These are phyloP conservation scores for Nephila pilipes DNA, from an alignment of 1,140 invertebrate species.

Conservation along the genomic window DNA sequence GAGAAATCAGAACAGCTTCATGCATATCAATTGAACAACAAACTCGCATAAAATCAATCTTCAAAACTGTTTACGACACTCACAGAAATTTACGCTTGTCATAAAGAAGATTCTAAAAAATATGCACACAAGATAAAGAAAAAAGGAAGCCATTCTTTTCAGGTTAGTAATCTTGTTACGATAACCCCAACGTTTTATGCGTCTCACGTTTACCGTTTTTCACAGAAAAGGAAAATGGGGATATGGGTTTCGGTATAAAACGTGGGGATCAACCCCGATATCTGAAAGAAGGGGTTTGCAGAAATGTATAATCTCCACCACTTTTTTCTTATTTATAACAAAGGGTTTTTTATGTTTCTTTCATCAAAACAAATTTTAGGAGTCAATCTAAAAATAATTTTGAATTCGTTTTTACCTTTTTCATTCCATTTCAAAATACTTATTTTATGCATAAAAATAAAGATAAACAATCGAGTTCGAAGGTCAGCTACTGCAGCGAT, in stretches of 20 bases:
- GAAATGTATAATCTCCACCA: not conserved
- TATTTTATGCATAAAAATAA: too few relatives aligned
- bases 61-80: not conserved
- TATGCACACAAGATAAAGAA: not conserved
- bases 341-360: too few relatives aligned
- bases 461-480: too few relatives aligned
- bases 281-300: not conserved
- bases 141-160: not conserved
- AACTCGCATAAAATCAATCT: constrained; percentile 10
- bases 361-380: too few relatives aligned
- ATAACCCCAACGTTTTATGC: not conserved
- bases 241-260: not conserved
- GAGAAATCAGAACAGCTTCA: not conserved
- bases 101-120: not conserved
- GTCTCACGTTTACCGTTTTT: constrained; percentile 16
- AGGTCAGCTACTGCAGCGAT: too few relatives aligned
- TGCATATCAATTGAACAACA: not conserved
- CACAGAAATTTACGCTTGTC: not conserved
- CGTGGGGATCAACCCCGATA: not conserved
- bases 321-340: not conserved
- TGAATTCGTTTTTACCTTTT: too few relatives aligned
- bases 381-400: too few relatives aligned
- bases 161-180: constrained; percentile 13
- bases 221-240: not conserved
- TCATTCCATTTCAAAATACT: too few relatives aligned